Percentiles rank a stretch among this genome's conserved stretches.
Evolutionary conservation across 2,888 invertebrate species (phyloP).

Genomic region (Drosophila crucigera): DNA sequence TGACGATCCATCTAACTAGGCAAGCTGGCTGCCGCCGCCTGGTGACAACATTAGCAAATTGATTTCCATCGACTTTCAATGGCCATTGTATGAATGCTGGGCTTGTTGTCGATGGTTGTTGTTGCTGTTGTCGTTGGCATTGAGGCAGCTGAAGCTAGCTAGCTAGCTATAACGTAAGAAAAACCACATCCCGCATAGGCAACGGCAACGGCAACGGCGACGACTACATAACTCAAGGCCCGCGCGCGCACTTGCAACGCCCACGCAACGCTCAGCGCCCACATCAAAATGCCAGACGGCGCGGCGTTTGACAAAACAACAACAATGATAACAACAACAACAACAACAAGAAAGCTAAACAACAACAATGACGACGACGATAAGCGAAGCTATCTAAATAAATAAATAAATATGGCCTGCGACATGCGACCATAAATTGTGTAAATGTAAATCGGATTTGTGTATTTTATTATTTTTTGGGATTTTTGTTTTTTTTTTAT

Average conservation of each 20-base stretch:
- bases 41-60: conserved; percentile 73
- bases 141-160: conserved; percentile 38
- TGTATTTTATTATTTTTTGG: conserved; percentile 33
- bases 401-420: conserved; percentile 42
- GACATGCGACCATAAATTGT: conserved; percentile 73
- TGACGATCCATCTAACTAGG: conserved; percentile 9
- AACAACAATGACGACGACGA: conserved; percentile 26
- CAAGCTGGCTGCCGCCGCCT: conserved; percentile 14
- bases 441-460: conserved; percentile 68
- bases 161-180: conserved; percentile 2
- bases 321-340: conserved; percentile 12
- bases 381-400: conserved; percentile 68
- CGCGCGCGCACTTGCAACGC: conserved; percentile 37
- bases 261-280: conserved; percentile 41
- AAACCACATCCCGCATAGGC: conserved; percentile 40
- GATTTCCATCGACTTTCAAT: conserved; percentile 54
- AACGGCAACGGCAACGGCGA: conserved; percentile 8
- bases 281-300: conserved; percentile 65
- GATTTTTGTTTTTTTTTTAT: conserved; percentile 22
- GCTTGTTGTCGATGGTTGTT: conserved; percentile 4
- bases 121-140: conserved; percentile 49
- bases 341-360: conserved; percentile 28
- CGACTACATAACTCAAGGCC: conserved; percentile 55
- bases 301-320: conserved; percentile 60
- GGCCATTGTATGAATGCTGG: conserved; percentile 12